Evolutionary conservation across 2,113 vertebrate genomes (phyloP).

Genomic region (Podarcis cretensis): DNA sequence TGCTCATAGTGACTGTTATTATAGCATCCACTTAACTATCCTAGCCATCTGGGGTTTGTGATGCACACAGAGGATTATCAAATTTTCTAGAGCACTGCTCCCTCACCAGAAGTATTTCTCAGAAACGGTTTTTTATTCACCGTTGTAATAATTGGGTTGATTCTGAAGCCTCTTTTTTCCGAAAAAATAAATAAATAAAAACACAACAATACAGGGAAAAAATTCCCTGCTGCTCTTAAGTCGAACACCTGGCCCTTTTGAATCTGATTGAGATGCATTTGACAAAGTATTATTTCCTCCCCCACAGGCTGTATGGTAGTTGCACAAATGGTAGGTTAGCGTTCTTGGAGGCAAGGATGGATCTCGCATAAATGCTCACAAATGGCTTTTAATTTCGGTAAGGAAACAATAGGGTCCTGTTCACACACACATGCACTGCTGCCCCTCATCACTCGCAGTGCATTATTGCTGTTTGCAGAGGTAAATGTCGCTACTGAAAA

Average conservation of each 20-base stretch:
- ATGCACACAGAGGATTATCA: slow-evolving; percentile 64
- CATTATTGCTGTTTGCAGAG: slow-evolving; percentile 25
- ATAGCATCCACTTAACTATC: slow-evolving; percentile 59
- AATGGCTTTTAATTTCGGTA: slow-evolving; percentile 52
- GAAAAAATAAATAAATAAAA: slow-evolving; percentile 16
- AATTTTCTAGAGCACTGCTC: slow-evolving; percentile 70
- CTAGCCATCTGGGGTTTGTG: slow-evolving; percentile 77
- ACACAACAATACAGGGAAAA: slow-evolving; percentile 51
- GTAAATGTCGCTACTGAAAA: slow-evolving; percentile 31
- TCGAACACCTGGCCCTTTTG: slow-evolving; percentile 67
- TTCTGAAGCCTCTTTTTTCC: slow-evolving; percentile 39
- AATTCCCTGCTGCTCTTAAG: slow-evolving; percentile 58
- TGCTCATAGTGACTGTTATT: slow-evolving; percentile 67
- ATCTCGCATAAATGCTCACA: slow-evolving; percentile 45
- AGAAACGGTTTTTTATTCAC: slow-evolving; percentile 69
- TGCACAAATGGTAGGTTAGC: slow-evolving; percentile 51
- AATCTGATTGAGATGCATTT: slow-evolving; percentile 60
- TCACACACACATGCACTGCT: neutral
- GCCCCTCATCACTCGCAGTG: neutral
- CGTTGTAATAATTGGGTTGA: slow-evolving; percentile 69
- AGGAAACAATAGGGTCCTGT: slow-evolving; percentile 59
- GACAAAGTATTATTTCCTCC: slow-evolving; percentile 55
- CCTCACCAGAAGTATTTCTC: slow-evolving; percentile 76
- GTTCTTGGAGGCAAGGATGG: slow-evolving; percentile 47
- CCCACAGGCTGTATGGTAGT: slow-evolving; percentile 45